Evolutionary conservation across 2,888 invertebrate genomes (phyloP).

Genomic region (Pardosa pseudoannulata): DNA sequence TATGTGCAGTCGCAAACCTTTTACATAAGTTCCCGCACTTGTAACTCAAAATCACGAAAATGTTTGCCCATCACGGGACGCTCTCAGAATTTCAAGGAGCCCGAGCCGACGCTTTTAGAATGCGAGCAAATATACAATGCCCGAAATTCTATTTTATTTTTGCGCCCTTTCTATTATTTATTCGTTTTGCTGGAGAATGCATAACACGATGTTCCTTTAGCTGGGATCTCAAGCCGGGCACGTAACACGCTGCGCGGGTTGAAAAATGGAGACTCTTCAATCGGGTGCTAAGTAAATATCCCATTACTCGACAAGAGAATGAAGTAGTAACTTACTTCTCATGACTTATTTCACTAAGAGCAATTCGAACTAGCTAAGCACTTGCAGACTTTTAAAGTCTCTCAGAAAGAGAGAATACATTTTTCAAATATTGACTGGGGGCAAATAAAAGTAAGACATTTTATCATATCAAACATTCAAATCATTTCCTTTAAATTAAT

Average conservation of each 20-base stretch:
- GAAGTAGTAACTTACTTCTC: neutral
- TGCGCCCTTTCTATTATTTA: slow-evolving; percentile 36
- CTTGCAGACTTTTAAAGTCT: too few relatives aligned
- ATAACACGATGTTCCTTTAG: slow-evolving; percentile 44
- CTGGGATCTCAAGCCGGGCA: slow-evolving; percentile 34
- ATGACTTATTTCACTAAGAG: too few relatives aligned
- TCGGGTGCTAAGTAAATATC: slow-evolving; percentile 52
- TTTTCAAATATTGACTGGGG: too few relatives aligned
- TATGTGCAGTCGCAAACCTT: slow-evolving; percentile 42
- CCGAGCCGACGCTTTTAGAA: slow-evolving; percentile 46
- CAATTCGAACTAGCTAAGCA: too few relatives aligned
- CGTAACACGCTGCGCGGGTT: slow-evolving; percentile 22
- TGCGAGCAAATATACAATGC: slow-evolving; percentile 51
- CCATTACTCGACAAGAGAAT: slow-evolving; percentile 24
- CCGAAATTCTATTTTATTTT: slow-evolving; percentile 27
- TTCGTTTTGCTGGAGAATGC: slow-evolving; percentile 23
- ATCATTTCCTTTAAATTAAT: too few relatives aligned
- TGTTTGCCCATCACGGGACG: slow-evolving; percentile 51
- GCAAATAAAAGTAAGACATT: too few relatives aligned
- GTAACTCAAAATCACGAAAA: slow-evolving; percentile 49
- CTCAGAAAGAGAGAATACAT: too few relatives aligned
- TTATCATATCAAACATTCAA: too few relatives aligned
- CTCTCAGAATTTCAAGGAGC: slow-evolving; percentile 47
- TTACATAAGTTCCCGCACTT: slow-evolving; percentile 41
- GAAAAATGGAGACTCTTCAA: slow-evolving; percentile 36